phyloP scores from a whole-genome alignment of 2,113 vertebrate genomes.

The Shinisaurus crocodilurus region DNA sequence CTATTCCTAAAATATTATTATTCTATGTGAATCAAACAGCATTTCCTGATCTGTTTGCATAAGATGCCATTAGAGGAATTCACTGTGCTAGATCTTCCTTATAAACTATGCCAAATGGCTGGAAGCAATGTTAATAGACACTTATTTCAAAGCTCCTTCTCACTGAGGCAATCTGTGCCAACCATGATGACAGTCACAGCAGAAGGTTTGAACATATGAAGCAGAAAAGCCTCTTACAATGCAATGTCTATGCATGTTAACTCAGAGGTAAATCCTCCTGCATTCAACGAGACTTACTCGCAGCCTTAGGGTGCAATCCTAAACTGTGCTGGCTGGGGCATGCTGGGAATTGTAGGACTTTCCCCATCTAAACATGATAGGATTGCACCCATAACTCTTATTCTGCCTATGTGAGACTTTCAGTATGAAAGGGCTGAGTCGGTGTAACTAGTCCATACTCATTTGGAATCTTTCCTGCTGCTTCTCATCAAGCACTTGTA shows the following conservation, averaged over 20 bases:
- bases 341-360: no score
- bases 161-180: not conserved
- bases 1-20: not conserved
- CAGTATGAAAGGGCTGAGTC: not conserved
- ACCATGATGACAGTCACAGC: not conserved
- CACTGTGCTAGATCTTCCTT: not conserved
- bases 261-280: not conserved
- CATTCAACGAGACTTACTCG: not conserved
- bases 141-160: not conserved
- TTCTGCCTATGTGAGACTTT: not conserved
- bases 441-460: not conserved
- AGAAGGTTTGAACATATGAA: not conserved
- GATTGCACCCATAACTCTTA: no score
- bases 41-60: not conserved
- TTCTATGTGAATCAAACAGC: not conserved
- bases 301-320: not conserved
- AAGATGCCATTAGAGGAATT: not conserved
- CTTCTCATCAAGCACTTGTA: no score
- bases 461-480: not conserved
- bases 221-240: not conserved
- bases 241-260: not conserved
- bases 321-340: no score
- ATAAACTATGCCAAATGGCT: not conserved
- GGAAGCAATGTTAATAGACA: slow-evolving; percentile 2
- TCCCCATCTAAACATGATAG: no score